A percentile compares a stretch with the other conserved stretches of the same genome.
Evolutionary conservation across 2,888 invertebrate species (phyloP).

Genomic region (Rambutsinella grinnellia): DNA sequence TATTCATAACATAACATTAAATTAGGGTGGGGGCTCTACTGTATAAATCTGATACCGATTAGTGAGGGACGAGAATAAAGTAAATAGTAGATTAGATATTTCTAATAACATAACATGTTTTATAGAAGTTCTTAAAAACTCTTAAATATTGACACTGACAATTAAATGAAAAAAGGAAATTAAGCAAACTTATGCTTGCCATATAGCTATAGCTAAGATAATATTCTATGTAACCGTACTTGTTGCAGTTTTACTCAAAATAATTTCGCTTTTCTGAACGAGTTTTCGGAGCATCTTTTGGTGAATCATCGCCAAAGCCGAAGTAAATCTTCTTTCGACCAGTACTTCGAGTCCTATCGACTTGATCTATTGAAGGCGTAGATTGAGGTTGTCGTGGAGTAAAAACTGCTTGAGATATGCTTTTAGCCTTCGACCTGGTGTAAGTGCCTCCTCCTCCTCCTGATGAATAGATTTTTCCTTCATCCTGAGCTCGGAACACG

Average conservation of each 20-base stretch:
- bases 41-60: no score
- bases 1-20: no score
- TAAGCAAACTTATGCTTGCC: no score
- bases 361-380: slow-evolving; percentile 18
- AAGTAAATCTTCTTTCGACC: slow-evolving; percentile 63
- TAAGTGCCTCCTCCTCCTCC: slow-evolving; percentile 56
- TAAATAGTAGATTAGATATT: no score
- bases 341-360: slow-evolving; percentile 41
- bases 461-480: slow-evolving; percentile 31
- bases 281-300: slow-evolving; percentile 50
- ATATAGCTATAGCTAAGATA: no score
- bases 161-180: no score
- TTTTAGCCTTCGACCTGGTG: slow-evolving; percentile 49
- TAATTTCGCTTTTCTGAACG: slow-evolving; percentile 31
- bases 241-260: slow-evolving; percentile 21
- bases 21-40: no score
- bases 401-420: neutral
- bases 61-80: no score
- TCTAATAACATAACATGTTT: no score
- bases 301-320: slow-evolving; percentile 63
- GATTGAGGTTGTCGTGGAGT: slow-evolving; percentile 49
- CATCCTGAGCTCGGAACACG: slow-evolving; percentile 55
- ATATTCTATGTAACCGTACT: neutral
- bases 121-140: no score
- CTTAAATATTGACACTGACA: no score